Conservation (phyloP, 2,113 vertebrate genomes). For the Rhynchomys soricoides region DNA sequence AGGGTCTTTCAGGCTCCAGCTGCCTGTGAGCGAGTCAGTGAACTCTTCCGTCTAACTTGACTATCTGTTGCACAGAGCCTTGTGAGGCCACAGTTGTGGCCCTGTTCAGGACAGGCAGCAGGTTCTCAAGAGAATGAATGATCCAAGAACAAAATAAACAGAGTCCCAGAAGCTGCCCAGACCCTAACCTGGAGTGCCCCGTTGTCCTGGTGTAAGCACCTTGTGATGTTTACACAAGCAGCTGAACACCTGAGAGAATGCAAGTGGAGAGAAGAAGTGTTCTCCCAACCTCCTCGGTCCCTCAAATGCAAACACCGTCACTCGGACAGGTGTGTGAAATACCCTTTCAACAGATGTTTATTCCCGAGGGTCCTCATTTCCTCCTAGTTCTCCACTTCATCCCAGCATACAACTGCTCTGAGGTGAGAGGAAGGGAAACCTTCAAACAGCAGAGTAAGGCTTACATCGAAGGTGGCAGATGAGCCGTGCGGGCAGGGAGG, state of each 20-base stretch:
- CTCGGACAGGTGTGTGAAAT: not conserved
- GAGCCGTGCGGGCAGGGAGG: too few relatives aligned
- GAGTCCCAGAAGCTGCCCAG: not conserved
- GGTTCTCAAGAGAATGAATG: not conserved
- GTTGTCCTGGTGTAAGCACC: too few relatives aligned
- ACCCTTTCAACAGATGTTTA: too few relatives aligned
- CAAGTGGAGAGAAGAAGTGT: not conserved
- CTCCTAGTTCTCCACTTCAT: not conserved
- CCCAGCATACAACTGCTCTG: not conserved
- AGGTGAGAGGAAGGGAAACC: not conserved
- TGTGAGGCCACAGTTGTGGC: too few relatives aligned
- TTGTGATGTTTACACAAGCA: not conserved
- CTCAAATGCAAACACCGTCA: not conserved
- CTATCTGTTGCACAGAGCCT: not conserved
- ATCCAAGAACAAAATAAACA: not conserved
- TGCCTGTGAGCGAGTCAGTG: not conserved
- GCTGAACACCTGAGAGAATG: not conserved
- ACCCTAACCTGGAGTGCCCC: rapidly evolving
- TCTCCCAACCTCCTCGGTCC: not conserved
- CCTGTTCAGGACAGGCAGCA: not conserved
- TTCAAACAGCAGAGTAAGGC: not conserved
- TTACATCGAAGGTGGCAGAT: not conserved
- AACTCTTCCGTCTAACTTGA: too few relatives aligned
- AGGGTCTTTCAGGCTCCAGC: not conserved
- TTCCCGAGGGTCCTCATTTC: not conserved